Conservation (phyloP, 2,113 vertebrate species). For the Origma solitaria region DNA sequence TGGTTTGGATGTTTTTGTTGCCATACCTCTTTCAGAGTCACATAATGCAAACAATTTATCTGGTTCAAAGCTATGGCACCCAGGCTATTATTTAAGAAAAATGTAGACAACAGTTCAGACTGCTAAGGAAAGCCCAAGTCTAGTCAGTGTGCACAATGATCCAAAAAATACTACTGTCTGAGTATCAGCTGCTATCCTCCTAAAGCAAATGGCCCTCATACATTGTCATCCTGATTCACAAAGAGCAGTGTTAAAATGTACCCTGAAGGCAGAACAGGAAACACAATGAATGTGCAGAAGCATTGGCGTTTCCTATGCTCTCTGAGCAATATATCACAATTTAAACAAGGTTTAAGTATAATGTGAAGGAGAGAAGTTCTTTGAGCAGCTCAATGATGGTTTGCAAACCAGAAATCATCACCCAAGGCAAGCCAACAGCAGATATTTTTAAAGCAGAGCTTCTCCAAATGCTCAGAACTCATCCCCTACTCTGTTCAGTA, state of each 20-base stretch:
- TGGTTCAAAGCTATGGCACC: background rate
- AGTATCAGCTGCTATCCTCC: background rate
- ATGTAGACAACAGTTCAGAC: background rate
- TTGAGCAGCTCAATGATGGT: background rate
- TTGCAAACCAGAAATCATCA: background rate
- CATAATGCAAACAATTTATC: background rate
- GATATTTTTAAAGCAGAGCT: background rate
- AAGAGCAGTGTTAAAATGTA: background rate
- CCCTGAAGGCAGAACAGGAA: background rate
- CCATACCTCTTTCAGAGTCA: background rate
- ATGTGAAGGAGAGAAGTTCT: background rate
- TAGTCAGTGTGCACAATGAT: background rate
- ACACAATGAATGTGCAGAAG: background rate
- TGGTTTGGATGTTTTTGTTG: background rate
- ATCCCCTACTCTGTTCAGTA: background rate
- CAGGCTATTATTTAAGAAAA: background rate
- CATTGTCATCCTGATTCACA: background rate
- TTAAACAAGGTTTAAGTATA: background rate
- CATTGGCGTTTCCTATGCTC: background rate
- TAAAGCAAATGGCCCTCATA: background rate
- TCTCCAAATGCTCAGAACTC: background rate
- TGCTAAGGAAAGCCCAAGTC: background rate
- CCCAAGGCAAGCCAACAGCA: background rate
- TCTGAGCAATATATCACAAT: background rate
- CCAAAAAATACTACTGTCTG: background rate